phyloP scores from a whole-genome alignment of 2,888 invertebrate species.

The Phalera bucephala region DNA sequence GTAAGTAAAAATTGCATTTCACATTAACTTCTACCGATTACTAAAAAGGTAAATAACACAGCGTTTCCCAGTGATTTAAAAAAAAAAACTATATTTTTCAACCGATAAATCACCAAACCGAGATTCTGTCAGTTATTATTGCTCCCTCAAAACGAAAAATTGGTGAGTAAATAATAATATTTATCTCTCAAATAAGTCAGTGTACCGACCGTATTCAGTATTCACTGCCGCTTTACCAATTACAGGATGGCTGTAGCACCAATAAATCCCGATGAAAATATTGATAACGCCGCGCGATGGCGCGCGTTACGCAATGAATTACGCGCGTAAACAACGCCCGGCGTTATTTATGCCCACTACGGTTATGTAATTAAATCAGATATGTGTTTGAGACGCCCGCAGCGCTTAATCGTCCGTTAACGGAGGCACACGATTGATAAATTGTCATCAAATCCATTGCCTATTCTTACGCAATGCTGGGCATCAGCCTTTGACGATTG shows the following conservation, averaged over 20 bases:
- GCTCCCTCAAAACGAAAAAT: neutral
- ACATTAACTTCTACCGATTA: neutral
- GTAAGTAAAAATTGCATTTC: slow-evolving; percentile 33
- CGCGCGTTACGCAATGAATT: slow-evolving; percentile 42
- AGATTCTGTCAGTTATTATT: neutral
- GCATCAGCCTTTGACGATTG: too few relatives aligned
- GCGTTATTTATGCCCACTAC: slow-evolving; percentile 45
- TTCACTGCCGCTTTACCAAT: slow-evolving; percentile 48
- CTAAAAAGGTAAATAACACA: neutral
- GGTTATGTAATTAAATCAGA: slow-evolving; percentile 53
- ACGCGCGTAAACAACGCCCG: slow-evolving; percentile 46
- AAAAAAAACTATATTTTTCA: neutral
- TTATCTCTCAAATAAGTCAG: slow-evolving; percentile 32
- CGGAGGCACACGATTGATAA: neutral
- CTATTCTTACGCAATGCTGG: too few relatives aligned
- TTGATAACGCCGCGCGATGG: slow-evolving; percentile 56
- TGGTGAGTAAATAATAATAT: neutral
- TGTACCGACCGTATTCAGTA: slow-evolving; percentile 31
- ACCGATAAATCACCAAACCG: neutral
- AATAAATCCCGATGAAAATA: slow-evolving; percentile 67
- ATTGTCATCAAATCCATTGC: too few relatives aligned
- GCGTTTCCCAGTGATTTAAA: too few relatives aligned
- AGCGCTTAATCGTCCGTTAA: neutral
- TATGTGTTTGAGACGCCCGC: slow-evolving; percentile 11
- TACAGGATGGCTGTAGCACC: slow-evolving; percentile 45